Evolutionary conservation across 37 sponge, comb jelly and placozoan genomes (phyloP).

Genomic region (Eunapius fragilis): DNA sequence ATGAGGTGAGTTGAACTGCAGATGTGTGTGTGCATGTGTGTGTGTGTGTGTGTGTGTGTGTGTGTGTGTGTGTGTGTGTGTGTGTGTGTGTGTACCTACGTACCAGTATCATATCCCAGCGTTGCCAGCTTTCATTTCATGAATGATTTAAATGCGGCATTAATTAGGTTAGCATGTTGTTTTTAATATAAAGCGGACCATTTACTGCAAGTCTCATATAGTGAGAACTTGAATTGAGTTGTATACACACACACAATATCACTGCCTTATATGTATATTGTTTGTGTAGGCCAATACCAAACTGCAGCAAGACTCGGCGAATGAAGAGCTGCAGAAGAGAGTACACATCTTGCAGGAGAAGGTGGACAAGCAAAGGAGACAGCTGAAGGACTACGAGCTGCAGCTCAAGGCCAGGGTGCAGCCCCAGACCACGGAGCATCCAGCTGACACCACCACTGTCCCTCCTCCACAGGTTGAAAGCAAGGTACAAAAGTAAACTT

Average conservation of each 20-base stretch:
- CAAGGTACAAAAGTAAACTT: conserved; percentile 27
- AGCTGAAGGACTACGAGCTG: conserved; percentile 4
- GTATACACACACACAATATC: neutral
- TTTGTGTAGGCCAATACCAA: neutral
- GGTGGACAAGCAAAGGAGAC: conserved; percentile 47
- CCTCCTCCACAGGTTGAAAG: conserved; percentile 15
- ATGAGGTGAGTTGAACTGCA: neutral
- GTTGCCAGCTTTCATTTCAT: neutral
- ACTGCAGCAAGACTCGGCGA: conserved; percentile 24
- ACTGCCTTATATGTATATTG: no score
- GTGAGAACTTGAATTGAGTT: no score
- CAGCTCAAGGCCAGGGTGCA: conserved; percentile 5
- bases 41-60: neutral
- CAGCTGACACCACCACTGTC: neutral
- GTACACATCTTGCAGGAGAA: conserved; percentile 44
- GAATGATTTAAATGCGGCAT: no score
- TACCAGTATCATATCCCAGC: neutral
- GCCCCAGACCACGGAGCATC: neutral
- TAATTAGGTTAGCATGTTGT: no score
- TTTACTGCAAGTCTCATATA: no score
- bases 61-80: neutral
- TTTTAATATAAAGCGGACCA: no score
- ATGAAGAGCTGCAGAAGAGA: conserved; percentile 25
- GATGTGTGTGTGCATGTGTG: neutral
- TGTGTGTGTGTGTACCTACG: neutral